Evolutionary conservation across 1,140 invertebrate species (phyloP).

Genomic region (Drosophila jambulina): DNA sequence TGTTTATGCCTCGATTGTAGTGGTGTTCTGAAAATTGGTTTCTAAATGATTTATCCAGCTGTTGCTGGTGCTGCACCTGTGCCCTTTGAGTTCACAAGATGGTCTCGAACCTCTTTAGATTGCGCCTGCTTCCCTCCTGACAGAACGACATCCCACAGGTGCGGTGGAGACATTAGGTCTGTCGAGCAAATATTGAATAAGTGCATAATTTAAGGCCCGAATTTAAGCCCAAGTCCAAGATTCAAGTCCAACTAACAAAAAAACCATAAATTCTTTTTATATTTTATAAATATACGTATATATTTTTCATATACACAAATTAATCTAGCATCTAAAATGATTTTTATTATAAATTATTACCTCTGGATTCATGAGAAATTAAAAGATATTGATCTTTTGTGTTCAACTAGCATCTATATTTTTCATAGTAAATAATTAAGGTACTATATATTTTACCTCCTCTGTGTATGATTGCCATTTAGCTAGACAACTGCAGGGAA

Average conservation of each 20-base stretch:
- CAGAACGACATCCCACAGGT: background rate
- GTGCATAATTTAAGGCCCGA: too few species aligned
- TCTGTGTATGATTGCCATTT: conserved; percentile 49
- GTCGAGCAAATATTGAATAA: background rate
- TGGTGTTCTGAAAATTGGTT: conserved; percentile 9
- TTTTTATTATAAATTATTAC: background rate
- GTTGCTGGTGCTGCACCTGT: conserved; percentile 59
- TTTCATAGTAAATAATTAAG: background rate
- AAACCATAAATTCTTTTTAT: too few species aligned
- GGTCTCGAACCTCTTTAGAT: conserved; percentile 11
- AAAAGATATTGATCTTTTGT: too few species aligned
- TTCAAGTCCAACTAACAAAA: too few species aligned
- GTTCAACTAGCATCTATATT: too few species aligned
- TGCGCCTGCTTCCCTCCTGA: conserved; percentile 12
- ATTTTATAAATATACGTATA: too few species aligned
- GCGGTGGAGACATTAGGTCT: background rate
- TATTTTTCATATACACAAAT: background rate
- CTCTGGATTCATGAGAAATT: background rate
- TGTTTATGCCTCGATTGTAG: background rate
- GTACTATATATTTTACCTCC: conserved; percentile 1
- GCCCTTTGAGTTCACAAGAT: conserved; percentile 15
- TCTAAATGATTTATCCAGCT: conserved; percentile 49
- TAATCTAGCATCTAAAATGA: background rate
- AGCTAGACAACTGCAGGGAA: conserved; percentile 63
- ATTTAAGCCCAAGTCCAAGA: too few species aligned